Conservation (phyloP, 1,140 invertebrate species). For the Calycopis cecrops region DNA sequence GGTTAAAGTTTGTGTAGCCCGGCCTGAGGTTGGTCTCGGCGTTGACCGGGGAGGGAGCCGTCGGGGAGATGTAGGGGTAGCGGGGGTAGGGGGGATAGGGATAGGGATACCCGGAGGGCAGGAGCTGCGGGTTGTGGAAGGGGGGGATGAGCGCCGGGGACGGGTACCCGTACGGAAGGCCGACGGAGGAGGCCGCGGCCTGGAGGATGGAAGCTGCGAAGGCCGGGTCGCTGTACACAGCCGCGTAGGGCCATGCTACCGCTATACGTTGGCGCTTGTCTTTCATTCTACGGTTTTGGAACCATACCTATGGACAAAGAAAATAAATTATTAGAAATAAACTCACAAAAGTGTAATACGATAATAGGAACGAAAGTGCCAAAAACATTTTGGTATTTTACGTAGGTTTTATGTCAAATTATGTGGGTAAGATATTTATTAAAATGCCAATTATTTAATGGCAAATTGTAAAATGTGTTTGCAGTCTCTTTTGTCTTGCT, state of each 20-base stretch:
- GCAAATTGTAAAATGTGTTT: too few species aligned
- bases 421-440: too few species aligned
- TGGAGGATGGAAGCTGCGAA: slow-evolving; percentile 94
- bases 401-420: too few species aligned
- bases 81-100: slow-evolving; percentile 52
- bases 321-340: slow-evolving; percentile 24
- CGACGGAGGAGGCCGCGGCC: slow-evolving; percentile 84
- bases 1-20: slow-evolving; percentile 57
- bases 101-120: slow-evolving; percentile 69
- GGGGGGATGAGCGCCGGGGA: slow-evolving; percentile 68
- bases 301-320: slow-evolving; percentile 91
- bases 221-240: slow-evolving; percentile 93
- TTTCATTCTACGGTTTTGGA: slow-evolving; percentile 99
- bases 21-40: slow-evolving; percentile 50
- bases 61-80: slow-evolving; percentile 59
- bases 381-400: too few species aligned
- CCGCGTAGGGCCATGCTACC: slow-evolving; percentile 94
- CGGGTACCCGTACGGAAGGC: slow-evolving; percentile 77
- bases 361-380: too few species aligned
- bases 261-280: slow-evolving; percentile 96
- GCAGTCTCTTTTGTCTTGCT: too few species aligned
- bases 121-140: slow-evolving; percentile 67
- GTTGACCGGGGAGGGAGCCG: slow-evolving; percentile 50
- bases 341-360: neutral
- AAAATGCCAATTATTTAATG: too few species aligned